These are phyloP conservation scores for Chymomyza caudatula DNA, from an alignment of 2,888 invertebrate genomes.

Conservation along the genomic window DNA sequence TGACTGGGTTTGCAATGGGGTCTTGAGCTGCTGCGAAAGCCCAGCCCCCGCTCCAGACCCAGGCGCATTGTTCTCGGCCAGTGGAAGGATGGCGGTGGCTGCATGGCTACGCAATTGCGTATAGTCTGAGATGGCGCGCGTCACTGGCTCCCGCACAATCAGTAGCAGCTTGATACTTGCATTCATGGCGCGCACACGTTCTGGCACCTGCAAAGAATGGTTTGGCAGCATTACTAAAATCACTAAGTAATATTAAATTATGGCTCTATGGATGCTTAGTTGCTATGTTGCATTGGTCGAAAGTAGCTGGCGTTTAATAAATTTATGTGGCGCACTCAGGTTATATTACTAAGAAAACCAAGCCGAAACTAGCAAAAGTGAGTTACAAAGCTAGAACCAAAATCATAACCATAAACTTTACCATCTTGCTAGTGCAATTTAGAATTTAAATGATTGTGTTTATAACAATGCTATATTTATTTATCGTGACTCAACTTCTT, in stretches of 20 bases:
- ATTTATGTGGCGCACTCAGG: constrained; percentile 31
- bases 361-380: too few relatives aligned
- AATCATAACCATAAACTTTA: neutral
- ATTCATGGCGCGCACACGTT: constrained; percentile 96
- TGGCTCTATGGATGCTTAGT: neutral
- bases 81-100: constrained; percentile 84
- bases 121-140: constrained; percentile 97
- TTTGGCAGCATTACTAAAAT: constrained; percentile 10
- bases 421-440: neutral
- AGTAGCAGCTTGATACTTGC: constrained; percentile 92
- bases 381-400: too few relatives aligned
- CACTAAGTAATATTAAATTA: constrained; percentile 16
- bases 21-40: constrained; percentile 34
- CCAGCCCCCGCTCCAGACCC: constrained; percentile 26
- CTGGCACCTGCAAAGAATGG: constrained; percentile 85
- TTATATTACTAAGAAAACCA: neutral
- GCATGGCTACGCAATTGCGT: constrained; percentile 93
- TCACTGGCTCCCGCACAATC: constrained; percentile 97
- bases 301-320: constrained; percentile 39
- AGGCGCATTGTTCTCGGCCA: constrained; percentile 60
- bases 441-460: neutral
- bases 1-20: constrained; percentile 49
- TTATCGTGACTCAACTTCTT: too few relatives aligned
- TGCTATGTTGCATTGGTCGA: constrained; percentile 21
- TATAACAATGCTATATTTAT: neutral